These are phyloP conservation scores for Otolemur crassicaudatus DNA, from an alignment of 2,797 vertebrate genomes.

Conservation along the genomic window DNA sequence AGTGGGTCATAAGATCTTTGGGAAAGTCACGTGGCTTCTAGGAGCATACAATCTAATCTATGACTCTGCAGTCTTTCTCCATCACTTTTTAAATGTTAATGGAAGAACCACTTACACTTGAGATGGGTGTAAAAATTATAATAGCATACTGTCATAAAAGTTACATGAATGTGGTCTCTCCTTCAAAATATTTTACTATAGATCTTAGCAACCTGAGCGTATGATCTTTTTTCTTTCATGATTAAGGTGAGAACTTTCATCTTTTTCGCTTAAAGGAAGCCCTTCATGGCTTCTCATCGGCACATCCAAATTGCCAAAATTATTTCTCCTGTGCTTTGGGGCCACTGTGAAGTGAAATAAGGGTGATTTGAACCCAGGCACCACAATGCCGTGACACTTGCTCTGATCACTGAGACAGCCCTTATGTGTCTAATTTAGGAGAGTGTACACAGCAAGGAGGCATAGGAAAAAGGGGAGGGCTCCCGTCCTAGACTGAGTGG, in stretches of 20 bases:
- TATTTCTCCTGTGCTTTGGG: not conserved
- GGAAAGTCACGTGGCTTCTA: not conserved
- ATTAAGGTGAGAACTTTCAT: not conserved
- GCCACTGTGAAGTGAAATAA: not conserved
- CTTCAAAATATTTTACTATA: not conserved
- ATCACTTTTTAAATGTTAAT: not conserved
- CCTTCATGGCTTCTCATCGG: not conserved
- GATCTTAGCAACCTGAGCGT: not conserved
- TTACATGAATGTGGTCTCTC: not conserved
- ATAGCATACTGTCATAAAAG: not conserved
- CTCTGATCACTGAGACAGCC: no score
- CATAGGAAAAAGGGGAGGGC: not conserved
- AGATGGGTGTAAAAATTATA: not conserved
- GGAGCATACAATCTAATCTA: not conserved
- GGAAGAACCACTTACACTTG: not conserved
- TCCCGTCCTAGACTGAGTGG: not conserved
- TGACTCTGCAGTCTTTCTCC: not conserved
- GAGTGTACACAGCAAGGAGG: not conserved
- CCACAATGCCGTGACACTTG: not conserved
- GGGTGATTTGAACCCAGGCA: not conserved
- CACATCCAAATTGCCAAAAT: not conserved
- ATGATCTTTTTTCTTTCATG: not conserved
- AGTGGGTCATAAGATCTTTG: not conserved
- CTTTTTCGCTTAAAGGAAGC: not conserved
- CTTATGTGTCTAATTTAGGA: no score